These are phyloP conservation scores for Drosophila histrio DNA, from an alignment of 2,888 invertebrate genomes.

Conservation along the genomic window DNA sequence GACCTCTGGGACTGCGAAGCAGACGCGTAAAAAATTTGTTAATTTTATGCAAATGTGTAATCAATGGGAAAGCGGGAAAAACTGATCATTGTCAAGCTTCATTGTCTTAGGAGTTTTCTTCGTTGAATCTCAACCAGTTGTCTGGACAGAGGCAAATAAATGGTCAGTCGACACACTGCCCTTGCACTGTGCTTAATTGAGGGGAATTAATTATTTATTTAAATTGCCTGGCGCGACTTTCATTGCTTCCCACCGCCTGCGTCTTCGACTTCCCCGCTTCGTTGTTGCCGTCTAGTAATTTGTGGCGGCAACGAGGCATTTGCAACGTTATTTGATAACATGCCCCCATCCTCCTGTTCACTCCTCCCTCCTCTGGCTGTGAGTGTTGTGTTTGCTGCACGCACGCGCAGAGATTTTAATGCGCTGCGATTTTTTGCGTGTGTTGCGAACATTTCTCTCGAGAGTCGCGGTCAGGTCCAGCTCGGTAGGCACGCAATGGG, in stretches of 20 bases:
- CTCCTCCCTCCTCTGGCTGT: not conserved
- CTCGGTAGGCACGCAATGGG: constrained; percentile 53
- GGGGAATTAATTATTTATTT: constrained; percentile 84
- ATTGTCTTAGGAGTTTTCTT: not conserved
- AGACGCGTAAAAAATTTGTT: constrained; percentile 39
- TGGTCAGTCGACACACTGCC: constrained; percentile 57
- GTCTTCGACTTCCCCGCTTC: not conserved
- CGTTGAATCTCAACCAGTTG: constrained; percentile 17
- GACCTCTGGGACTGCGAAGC: not conserved
- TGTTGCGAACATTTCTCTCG: constrained; percentile 63
- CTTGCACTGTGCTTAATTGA: constrained; percentile 80
- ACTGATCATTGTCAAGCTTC: not conserved
- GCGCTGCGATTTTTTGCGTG: constrained; percentile 77
- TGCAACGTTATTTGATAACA: constrained; percentile 72
- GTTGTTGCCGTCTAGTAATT: constrained; percentile 39
- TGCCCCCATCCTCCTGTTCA: constrained; percentile 26
- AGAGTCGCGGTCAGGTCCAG: constrained; percentile 33
- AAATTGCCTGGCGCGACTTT: constrained; percentile 78
- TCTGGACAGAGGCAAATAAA: constrained; percentile 16
- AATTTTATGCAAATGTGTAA: constrained; percentile 45
- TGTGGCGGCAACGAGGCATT: constrained; percentile 50
- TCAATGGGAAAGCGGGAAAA: constrained; percentile 3
- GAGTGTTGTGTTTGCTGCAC: constrained; percentile 47
- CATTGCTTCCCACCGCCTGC: not conserved
- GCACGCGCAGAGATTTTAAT: constrained; percentile 73